Percentiles rank a stretch among this genome's conserved stretches.
Evolutionary conservation across 1,140 invertebrate genomes (phyloP).

Genomic region (Hycleus cichorii): DNA sequence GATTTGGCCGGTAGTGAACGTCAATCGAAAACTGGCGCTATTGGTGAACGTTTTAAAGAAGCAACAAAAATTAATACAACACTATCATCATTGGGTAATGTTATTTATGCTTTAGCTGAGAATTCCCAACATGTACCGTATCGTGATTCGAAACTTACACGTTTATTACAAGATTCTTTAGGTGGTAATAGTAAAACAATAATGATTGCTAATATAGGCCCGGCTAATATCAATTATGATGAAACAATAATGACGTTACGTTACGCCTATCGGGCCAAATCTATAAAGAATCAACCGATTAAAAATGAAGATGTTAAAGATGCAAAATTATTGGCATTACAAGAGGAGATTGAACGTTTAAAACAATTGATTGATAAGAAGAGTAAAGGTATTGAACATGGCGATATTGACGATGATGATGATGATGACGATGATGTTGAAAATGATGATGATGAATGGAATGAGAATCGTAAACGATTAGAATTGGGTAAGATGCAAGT

Average conservation of each 20-base stretch:
- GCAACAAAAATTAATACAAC: constrained; percentile 94
- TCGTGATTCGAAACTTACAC: constrained; percentile 88
- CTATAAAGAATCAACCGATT: constrained; percentile 90
- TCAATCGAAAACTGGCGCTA: constrained; percentile 84
- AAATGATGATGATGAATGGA: constrained; percentile 31
- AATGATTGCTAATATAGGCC: constrained; percentile 95
- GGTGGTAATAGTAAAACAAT: constrained; percentile 95
- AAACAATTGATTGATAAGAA: constrained; percentile 36
- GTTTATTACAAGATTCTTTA: constrained; percentile 86
- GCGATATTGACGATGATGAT: constrained; percentile 19
- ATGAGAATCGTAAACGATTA: constrained; percentile 24
- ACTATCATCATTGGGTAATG: constrained; percentile 85
- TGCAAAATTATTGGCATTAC: constrained; percentile 35
- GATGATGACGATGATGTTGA: constrained; percentile 31
- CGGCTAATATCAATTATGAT: constrained; percentile 93
- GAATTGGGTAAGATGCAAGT: constrained; percentile 39
- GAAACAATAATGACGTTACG: constrained; percentile 88
- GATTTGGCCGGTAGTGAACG: constrained; percentile 80
- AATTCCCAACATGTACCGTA: constrained; percentile 86
- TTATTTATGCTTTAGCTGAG: constrained; percentile 89
- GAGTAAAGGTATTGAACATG: constrained; percentile 26
- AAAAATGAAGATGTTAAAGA: constrained; percentile 86
- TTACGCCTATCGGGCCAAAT: constrained; percentile 89
- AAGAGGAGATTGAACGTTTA: constrained; percentile 37
- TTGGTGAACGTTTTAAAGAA: constrained; percentile 86